These are phyloP conservation scores for Stenodema calcarata DNA, from an alignment of 2,888 invertebrate species.

Conservation along the genomic window DNA sequence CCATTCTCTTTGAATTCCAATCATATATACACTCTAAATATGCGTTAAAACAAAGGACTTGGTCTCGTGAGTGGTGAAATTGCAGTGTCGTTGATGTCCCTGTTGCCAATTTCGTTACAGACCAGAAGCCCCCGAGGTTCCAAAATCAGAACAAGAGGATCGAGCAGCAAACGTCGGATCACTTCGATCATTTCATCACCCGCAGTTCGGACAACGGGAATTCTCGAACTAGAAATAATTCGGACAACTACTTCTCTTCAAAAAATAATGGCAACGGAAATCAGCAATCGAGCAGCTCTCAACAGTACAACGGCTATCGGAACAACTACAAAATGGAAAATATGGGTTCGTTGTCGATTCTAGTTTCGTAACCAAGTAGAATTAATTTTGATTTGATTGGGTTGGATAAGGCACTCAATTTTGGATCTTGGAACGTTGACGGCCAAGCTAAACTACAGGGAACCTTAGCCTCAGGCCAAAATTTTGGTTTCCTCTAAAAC, in stretches of 20 bases:
- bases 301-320: constrained; percentile 51
- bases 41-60: no score
- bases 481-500: no score
- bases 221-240: background rate
- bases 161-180: constrained; percentile 45
- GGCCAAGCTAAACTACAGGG: no score
- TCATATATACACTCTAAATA: no score
- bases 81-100: no score
- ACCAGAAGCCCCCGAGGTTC: constrained; percentile 69
- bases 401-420: no score
- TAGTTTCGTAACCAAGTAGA: no score
- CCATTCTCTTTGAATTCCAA: no score
- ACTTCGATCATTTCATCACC: constrained; percentile 51
- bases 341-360: constrained; percentile 33
- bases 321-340: constrained; percentile 51
- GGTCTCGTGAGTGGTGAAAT: no score
- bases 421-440: no score
- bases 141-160: constrained; percentile 61
- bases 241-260: constrained; percentile 35
- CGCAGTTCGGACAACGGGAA: constrained; percentile 22
- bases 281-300: background rate
- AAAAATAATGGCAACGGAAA: constrained; percentile 19
- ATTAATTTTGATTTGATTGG: background rate
- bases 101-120: constrained; percentile 34
- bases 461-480: no score